Evolutionary conservation across 2,888 invertebrate species (phyloP).

Genomic region (Zeuzera pyrina): DNA sequence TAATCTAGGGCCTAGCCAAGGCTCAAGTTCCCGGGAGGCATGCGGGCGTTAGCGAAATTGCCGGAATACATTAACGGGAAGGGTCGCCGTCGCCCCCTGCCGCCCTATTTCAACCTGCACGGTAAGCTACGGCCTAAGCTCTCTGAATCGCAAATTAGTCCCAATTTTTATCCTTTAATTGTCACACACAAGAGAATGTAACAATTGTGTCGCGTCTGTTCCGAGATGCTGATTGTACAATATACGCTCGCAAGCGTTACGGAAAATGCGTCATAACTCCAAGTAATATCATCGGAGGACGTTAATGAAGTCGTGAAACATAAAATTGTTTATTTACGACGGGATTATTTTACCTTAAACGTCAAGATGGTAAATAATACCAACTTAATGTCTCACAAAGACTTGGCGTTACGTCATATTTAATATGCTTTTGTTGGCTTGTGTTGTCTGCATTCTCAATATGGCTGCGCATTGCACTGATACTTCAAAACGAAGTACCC

Average conservation of each 20-base stretch:
- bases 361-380: conserved; percentile 34
- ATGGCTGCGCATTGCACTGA: not conserved
- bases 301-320: conserved; percentile 47
- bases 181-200: conserved; percentile 5
- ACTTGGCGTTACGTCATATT: conserved; percentile 29
- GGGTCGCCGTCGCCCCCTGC: conserved; percentile 27
- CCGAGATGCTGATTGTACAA: conserved; percentile 6
- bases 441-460: conserved; percentile 1
- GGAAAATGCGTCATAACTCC: conserved; percentile 31
- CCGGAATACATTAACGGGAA: conserved; percentile 58
- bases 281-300: conserved; percentile 34
- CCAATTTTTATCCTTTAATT: conserved; percentile 10
- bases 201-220: conserved; percentile 9
- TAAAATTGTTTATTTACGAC: conserved; percentile 42
- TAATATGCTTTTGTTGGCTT: conserved; percentile 26
- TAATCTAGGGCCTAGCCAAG: conserved; percentile 48
- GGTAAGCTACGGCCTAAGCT: conserved; percentile 42
- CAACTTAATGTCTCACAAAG: conserved; percentile 38
- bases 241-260: no score
- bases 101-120: conserved; percentile 55
- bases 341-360: conserved; percentile 42
- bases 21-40: conserved; percentile 30
- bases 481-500: no score
- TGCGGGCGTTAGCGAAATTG: conserved; percentile 44
- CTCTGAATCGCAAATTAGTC: conserved; percentile 35